Conservation (phyloP, 2,888 invertebrate species). For the Vesta saturnalis region DNA sequence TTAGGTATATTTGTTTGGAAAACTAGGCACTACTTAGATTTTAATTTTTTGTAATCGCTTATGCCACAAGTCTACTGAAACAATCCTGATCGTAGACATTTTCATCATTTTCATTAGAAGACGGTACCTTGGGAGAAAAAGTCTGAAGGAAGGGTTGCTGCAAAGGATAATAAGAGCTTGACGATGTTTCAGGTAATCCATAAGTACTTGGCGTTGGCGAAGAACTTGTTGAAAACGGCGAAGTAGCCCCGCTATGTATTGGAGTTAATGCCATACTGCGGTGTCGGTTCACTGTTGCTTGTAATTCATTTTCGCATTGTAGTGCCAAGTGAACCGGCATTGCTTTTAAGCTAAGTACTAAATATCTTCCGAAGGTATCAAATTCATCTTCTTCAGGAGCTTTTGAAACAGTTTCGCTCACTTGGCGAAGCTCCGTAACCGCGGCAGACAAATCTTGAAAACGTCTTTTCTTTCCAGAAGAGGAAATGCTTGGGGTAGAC, state of each 20-base stretch:
- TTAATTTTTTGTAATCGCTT: too few species aligned
- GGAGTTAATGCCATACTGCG: not conserved
- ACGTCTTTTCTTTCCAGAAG: not conserved
- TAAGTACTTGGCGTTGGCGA: slow-evolving; percentile 1
- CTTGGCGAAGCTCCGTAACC: not conserved
- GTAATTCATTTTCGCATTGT: not conserved
- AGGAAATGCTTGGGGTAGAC: not conserved
- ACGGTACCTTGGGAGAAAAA: too few species aligned
- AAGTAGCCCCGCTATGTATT: not conserved
- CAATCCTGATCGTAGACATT: too few species aligned
- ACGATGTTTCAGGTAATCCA: not conserved
- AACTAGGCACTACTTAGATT: too few species aligned
- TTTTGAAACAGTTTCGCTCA: not conserved
- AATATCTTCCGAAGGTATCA: not conserved
- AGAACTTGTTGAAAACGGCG: not conserved
- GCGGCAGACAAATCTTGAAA: not conserved
- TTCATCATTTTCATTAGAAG: too few species aligned
- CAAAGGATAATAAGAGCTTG: not conserved
- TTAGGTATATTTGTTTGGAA: too few species aligned
- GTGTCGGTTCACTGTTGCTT: not conserved
- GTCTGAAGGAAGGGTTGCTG: not conserved
- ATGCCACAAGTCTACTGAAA: too few species aligned
- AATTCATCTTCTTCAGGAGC: not conserved
- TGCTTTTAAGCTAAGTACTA: not conserved
- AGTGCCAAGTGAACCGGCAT: not conserved